A percentile compares a stretch with the other conserved stretches of the same genome.
phyloP scores from a whole-genome alignment of 2,797 vertebrate species.

The Oryzias sinensis region DNA sequence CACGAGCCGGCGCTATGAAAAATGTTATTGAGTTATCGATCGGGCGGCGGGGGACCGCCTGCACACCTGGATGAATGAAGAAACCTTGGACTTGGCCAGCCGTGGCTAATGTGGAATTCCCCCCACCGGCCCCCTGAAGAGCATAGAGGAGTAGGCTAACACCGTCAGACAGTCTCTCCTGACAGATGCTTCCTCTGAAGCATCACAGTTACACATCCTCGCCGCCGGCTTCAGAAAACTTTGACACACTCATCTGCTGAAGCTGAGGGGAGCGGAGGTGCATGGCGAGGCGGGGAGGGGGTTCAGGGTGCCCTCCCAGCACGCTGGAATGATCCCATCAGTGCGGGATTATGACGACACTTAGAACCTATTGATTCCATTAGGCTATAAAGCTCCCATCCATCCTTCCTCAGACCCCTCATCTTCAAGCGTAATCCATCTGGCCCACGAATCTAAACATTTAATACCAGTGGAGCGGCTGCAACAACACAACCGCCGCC shows the following conservation, averaged over 20 bases:
- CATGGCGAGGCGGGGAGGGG: slow-evolving; percentile 50
- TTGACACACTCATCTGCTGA: slow-evolving; percentile 29
- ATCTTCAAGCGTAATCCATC: slow-evolving; percentile 75
- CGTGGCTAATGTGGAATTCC: slow-evolving; percentile 63
- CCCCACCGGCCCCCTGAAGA: slow-evolving; percentile 62
- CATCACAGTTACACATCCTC: slow-evolving; percentile 26
- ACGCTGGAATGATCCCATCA: slow-evolving; percentile 77
- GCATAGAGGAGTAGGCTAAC: slow-evolving; percentile 64
- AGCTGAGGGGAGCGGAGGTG: slow-evolving; percentile 53
- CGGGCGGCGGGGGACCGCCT: slow-evolving; percentile 76
- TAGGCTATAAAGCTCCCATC: slow-evolving; percentile 73
- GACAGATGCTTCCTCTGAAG: slow-evolving; percentile 63
- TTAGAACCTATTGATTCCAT: slow-evolving; percentile 76
- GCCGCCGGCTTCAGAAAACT: background rate
- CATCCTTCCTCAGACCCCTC: slow-evolving; percentile 71
- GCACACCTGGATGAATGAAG: slow-evolving; percentile 63
- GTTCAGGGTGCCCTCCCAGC: slow-evolving; percentile 63
- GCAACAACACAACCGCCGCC: slow-evolving; percentile 35
- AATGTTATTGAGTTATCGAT: slow-evolving; percentile 96
- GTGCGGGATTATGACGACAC: slow-evolving; percentile 69
- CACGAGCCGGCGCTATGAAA: slow-evolving; percentile 82
- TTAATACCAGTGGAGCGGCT: slow-evolving; percentile 61
- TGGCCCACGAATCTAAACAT: slow-evolving; percentile 64
- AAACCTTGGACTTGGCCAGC: slow-evolving; percentile 56
- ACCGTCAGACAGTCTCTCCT: slow-evolving; percentile 66